Evolutionary conservation across 2,888 invertebrate genomes (phyloP).

Genomic region (Blastobasis lacticolella): DNA sequence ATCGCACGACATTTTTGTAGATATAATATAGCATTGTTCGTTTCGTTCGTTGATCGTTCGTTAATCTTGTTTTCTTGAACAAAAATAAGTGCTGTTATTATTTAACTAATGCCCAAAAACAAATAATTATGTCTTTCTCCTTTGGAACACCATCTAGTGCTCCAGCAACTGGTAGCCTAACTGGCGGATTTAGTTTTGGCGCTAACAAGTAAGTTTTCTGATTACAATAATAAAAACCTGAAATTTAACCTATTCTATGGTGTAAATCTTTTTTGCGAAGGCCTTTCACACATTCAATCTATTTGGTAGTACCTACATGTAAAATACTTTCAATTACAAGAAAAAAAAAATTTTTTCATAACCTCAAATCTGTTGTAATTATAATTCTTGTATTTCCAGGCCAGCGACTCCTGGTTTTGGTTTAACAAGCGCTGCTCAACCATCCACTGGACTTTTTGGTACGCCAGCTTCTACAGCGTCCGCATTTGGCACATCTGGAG

Average conservation of each 20-base stretch:
- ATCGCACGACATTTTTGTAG: too few species aligned
- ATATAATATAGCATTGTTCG: too few species aligned
- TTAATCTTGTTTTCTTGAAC: too few species aligned
- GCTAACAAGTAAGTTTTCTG: constrained; percentile 53
- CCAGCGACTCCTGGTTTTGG: constrained; percentile 54
- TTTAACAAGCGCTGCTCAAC: constrained; percentile 38
- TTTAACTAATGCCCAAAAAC: neutral
- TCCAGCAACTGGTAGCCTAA: constrained; percentile 51
- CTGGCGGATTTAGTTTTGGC: constrained; percentile 61
- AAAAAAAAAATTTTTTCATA: constrained; percentile 9
- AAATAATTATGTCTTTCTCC: constrained; percentile 52
- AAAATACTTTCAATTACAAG: neutral
- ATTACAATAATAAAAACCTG: too few species aligned
- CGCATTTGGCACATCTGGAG: constrained; percentile 33
- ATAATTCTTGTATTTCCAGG: constrained; percentile 24
- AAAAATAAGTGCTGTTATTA: too few species aligned
- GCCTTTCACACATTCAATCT: too few species aligned
- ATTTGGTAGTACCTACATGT: neutral
- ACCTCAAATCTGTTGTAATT: constrained; percentile 19
- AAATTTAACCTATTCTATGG: too few species aligned
- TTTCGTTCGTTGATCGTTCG: too few species aligned
- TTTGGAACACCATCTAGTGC: constrained; percentile 67
- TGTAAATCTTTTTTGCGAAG: too few species aligned
- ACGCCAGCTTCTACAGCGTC: constrained; percentile 32
- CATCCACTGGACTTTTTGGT: constrained; percentile 49